A percentile compares a stretch with the other conserved stretches of the same genome.
These are phyloP conservation scores for Manis crassicaudata DNA, from an alignment of 2,797 vertebrate genomes.

Conservation along the genomic window DNA sequence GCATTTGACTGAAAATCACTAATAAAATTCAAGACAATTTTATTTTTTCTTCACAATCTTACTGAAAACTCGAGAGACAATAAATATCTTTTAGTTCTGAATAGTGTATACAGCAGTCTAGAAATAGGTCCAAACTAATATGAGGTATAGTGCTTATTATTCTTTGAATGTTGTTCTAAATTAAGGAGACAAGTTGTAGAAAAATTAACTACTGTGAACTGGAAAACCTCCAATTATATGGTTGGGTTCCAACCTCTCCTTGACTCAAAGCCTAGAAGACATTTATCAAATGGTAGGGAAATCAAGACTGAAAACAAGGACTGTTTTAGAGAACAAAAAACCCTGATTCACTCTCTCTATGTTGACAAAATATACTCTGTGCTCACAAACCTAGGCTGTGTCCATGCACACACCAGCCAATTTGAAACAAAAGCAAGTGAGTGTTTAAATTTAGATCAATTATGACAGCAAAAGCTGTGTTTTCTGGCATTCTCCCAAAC, in stretches of 20 bases:
- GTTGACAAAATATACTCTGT: slow-evolving; percentile 69
- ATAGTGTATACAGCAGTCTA: slow-evolving; percentile 26
- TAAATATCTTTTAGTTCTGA: slow-evolving; percentile 47
- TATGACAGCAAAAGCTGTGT: slow-evolving; percentile 70
- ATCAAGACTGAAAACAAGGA: slow-evolving; percentile 41
- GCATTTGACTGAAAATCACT: slow-evolving; percentile 50
- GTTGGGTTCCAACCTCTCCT: slow-evolving; percentile 64
- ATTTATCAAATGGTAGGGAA: slow-evolving; percentile 40
- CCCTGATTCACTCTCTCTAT: slow-evolving; percentile 60
- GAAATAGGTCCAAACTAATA: slow-evolving; percentile 58
- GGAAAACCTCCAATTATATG: slow-evolving; percentile 77
- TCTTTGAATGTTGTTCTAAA: slow-evolving; percentile 72
- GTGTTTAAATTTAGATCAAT: slow-evolving; percentile 65
- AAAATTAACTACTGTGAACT: slow-evolving; percentile 72
- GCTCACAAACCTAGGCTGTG: slow-evolving; percentile 58
- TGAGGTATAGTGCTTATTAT: slow-evolving; percentile 66
- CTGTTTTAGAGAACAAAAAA: slow-evolving; percentile 52
- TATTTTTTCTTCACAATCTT: slow-evolving; percentile 1
- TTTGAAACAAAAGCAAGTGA: slow-evolving; percentile 70
- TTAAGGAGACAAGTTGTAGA: slow-evolving; percentile 67
- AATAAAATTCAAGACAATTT: slow-evolving; percentile 53
- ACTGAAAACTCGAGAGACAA: slow-evolving; percentile 59
- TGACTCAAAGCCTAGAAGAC: slow-evolving; percentile 56
- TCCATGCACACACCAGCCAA: slow-evolving; percentile 51
- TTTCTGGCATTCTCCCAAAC: slow-evolving; percentile 61